Evolutionary conservation across 2,888 invertebrate species (phyloP), one percentile per base, ranked within the genome.

Genomic region (Macrostomum cliftonense): DNA sequence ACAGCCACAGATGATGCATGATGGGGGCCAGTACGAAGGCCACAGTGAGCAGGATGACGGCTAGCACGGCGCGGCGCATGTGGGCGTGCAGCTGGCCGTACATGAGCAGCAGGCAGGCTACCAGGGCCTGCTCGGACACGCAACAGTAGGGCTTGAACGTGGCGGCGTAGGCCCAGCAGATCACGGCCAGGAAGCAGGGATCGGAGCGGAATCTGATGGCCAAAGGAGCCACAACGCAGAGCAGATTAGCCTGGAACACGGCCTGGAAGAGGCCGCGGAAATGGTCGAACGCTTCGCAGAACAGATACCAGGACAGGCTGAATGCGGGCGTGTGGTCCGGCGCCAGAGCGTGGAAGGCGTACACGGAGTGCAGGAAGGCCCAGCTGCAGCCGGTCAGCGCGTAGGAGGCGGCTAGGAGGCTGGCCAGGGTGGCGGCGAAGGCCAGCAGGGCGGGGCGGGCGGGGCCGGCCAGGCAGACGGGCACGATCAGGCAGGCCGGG

Each of bases 231-330:
- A 89, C 77, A 69, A 95, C 95, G 45, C 97, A 74, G 49, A 89
- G 77, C 4, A 84, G 85, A 71, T 95, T 93, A 58, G 97, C 81
- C 77, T 95, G 95, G 69, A 97, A 95, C 56, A 91, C 85, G 64
- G 82, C 87, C 20, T 93, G 79, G 72, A 97, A 99, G 61, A 99
- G 78, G 53, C 82, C 76, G 45, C 89, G 79, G 64, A 97, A 99
- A 71, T 99, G 95, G 61, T 95, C 93, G 75, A 99, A 97, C 87
- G 95, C 91, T 76, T 97, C 95, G 1, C 91, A 93, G 70, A 99
- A 97, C 73, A 99, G 95, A 65, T 97, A 99, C 97, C 97, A 99
- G 71, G 93, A 97, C 1, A 97, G 74, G 1, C 97, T 97, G 59
- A 91, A 83, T 66, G 97, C 97, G 20, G 97, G 97, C 59, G 85